Conservation (phyloP, 2,888 invertebrate species). For the Tanypteryx hageni region DNA sequence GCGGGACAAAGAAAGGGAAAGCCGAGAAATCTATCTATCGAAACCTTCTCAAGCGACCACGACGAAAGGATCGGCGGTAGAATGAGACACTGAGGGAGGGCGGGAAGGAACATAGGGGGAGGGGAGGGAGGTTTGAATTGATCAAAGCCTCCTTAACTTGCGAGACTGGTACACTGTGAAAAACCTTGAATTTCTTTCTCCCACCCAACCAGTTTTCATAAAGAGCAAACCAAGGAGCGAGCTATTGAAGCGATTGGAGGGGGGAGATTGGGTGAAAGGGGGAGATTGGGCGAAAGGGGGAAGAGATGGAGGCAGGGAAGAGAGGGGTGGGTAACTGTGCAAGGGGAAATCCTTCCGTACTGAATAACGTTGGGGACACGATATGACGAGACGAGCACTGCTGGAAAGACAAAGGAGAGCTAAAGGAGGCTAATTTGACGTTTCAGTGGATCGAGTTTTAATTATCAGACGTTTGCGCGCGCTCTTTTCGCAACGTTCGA, state of each 20-base stretch:
- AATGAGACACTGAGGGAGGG: neutral
- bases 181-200: constrained; percentile 1
- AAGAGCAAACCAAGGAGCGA: neutral
- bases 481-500: neutral
- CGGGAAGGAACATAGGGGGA: neutral
- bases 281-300: neutral
- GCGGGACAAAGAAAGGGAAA: neutral
- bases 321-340: neutral
- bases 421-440: neutral
- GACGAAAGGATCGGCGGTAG: constrained; percentile 15
- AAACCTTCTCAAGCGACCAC: constrained; percentile 28
- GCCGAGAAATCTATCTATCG: neutral
- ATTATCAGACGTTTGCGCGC: neutral
- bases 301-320: too few species aligned
- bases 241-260: neutral
- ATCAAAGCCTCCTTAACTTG: constrained; percentile 11
- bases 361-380: neutral
- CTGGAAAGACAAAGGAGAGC: neutral
- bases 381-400: neutral
- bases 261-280: neutral
- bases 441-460: neutral
- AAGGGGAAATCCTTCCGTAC: neutral
- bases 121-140: neutral
- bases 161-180: constrained; percentile 20
- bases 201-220: constrained; percentile 53